Base-by-base conservation (phyloP, 2,888 invertebrate species). In the Harpagoxenus sublaevis region DNA sequence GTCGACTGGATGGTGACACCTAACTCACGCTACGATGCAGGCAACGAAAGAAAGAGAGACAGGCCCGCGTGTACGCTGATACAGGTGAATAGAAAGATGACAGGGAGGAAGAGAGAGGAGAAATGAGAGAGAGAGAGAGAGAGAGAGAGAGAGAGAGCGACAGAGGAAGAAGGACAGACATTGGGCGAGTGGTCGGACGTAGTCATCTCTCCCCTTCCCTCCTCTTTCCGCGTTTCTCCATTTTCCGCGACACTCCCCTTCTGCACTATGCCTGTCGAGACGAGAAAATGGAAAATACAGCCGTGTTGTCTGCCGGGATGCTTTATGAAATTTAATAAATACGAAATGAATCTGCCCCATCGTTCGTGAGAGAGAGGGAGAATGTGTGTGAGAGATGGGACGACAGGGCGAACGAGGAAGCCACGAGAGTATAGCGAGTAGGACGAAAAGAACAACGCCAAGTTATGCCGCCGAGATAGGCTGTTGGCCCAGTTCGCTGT, bases 311-410 rank as follows among this genome's bases (percentile, higher is more conserved):
- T 87, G 88, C 79, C 79, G 70, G 85, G 87, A 86, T 90, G 92
- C 91, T 93, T 92, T 92, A 93, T 92, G 91, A 92, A 94, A 94
- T 94, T 94, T 94, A 94, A 94, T 94, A 94, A 94, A 94, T 94
- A 94, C 93, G 93, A 93, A 93, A 94, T 93, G 93, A 93, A 93
- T 93, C 92, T 91, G 88, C 91, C 84, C 81, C 66, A 83, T 75
- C 62, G 73, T 84, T 75, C 71, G 62, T 60, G 53, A 66, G 83
- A 53, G 42, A 57, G 63, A 63, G 60, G 63, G 45, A 23, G 65
- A 55, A 45, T 65, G 65, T 31, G 39, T 55, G 39, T 66, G 42
- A 39, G 12, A 62, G 18, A 15, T 55, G 48, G 35, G 35, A 60
- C 57, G 79, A 71, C 45, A 79, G 51, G 12, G 42, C 31, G 51